These are phyloP conservation scores for Homalodisca vitripennis DNA, from an alignment of 1,140 invertebrate genomes.

Conservation along the genomic window DNA sequence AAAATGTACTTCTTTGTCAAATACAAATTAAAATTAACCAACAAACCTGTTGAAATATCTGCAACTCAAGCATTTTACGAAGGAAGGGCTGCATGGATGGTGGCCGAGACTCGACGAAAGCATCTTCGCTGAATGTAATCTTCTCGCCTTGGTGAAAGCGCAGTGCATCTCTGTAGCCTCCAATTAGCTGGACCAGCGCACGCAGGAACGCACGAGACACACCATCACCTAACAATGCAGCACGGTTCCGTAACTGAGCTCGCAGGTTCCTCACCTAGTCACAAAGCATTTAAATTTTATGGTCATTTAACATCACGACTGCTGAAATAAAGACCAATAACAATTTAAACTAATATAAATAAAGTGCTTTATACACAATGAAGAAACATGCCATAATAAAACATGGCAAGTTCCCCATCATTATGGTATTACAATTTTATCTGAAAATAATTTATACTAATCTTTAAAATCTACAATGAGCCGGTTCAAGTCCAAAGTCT, in stretches of 20 bases:
- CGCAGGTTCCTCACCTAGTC: slow-evolving; percentile 63
- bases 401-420: too few relatives aligned
- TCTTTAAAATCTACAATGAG: too few relatives aligned
- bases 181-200: slow-evolving; percentile 87
- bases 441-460: too few relatives aligned
- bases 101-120: slow-evolving; percentile 80
- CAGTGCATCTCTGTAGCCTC: slow-evolving; percentile 89
- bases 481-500: too few relatives aligned
- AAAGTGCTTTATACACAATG: too few relatives aligned
- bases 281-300: too few relatives aligned
- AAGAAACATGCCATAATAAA: too few relatives aligned
- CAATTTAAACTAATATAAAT: too few relatives aligned
- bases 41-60: slow-evolving; percentile 90
- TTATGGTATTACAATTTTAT: too few relatives aligned
- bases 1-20: background rate
- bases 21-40: background rate
- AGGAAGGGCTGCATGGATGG: slow-evolving; percentile 83
- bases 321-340: too few relatives aligned
- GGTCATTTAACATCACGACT: too few relatives aligned
- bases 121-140: slow-evolving; percentile 83
- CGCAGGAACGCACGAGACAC: slow-evolving; percentile 88
- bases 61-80: slow-evolving; percentile 85
- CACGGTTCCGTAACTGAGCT: slow-evolving; percentile 67
- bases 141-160: slow-evolving; percentile 74
- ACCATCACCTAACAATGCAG: slow-evolving; percentile 77